Evolutionary conservation across 1,140 invertebrate species (phyloP).

Genomic region (Lysiphlebus fabarum): DNA sequence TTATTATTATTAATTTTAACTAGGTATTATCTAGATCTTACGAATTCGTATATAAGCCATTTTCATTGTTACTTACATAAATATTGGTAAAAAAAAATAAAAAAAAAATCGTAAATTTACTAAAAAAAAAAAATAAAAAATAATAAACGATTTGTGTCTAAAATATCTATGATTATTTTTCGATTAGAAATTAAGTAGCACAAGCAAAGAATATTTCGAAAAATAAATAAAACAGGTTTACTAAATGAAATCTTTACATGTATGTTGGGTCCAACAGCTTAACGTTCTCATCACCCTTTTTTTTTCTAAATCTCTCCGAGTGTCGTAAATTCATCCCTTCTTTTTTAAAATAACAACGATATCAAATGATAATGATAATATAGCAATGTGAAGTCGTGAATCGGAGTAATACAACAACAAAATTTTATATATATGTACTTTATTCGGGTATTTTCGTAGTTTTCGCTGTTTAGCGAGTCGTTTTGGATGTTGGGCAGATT

Average conservation of each 20-base stretch:
- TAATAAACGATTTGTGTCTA: not conserved
- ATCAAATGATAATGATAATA: too few relatives aligned
- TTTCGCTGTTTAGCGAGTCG: not conserved
- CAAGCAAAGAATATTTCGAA: not conserved
- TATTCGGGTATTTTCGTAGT: slow-evolving; percentile 49
- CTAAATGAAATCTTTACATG: too few relatives aligned
- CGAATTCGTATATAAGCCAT: slow-evolving; percentile 47
- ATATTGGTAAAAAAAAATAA: slow-evolving; percentile 48
- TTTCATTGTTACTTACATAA: slow-evolving; percentile 57
- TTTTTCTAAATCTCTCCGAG: too few relatives aligned
- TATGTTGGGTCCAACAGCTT: too few relatives aligned
- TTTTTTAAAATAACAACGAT: too few relatives aligned
- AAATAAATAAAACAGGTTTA: not conserved
- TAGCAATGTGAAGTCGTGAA: too few relatives aligned
- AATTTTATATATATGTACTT: too few relatives aligned
- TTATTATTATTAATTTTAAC: slow-evolving; percentile 44
- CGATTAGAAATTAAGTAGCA: not conserved
- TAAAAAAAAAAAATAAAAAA: slow-evolving; percentile 32
- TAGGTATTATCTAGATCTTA: slow-evolving; percentile 47
- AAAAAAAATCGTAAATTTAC: slow-evolving; percentile 53
- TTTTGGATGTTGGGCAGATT: not conserved
- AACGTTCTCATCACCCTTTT: too few relatives aligned
- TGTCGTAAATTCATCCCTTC: too few relatives aligned
- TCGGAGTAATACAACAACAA: too few relatives aligned
- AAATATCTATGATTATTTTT: too few relatives aligned